These are phyloP conservation scores for Tauraco hartlaubi DNA, from an alignment of 2,797 vertebrate genomes.

Conservation along the genomic window DNA sequence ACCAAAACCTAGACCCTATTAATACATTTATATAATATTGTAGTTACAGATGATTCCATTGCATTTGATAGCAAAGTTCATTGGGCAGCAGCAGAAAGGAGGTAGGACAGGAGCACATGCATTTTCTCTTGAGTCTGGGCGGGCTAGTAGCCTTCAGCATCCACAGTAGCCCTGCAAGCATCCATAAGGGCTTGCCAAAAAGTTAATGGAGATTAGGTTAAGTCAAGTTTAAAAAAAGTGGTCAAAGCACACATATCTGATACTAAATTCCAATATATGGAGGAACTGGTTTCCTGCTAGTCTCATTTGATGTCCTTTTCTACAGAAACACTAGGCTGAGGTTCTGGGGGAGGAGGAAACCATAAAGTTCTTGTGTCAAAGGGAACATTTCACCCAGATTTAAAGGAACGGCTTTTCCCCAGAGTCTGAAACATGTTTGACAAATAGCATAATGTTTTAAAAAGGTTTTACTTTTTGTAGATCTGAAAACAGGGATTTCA, in stretches of 20 bases:
- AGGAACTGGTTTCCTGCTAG: not conserved
- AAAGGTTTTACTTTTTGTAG: not conserved
- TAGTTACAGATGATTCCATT: not conserved
- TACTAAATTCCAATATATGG: not conserved
- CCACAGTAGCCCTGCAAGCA: not conserved
- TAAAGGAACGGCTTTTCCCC: not conserved
- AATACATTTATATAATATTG: not conserved
- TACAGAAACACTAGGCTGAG: not conserved
- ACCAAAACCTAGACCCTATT: not conserved
- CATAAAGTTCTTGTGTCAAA: not conserved
- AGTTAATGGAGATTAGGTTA: not conserved
- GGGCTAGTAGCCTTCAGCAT: not conserved
- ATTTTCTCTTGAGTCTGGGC: not conserved
- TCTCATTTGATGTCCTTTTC: not conserved
- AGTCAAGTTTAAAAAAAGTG: not conserved
- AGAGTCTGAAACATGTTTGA: not conserved
- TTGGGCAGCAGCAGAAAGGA: not conserved
- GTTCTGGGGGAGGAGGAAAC: not conserved
- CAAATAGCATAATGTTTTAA: not conserved
- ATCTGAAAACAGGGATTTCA: not conserved
- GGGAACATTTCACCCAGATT: not conserved
- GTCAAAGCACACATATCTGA: not conserved
- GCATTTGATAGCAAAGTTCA: not conserved
- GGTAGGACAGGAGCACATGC: not conserved
- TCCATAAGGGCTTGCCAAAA: not conserved